Evolutionary conservation across 2,888 invertebrate species (phyloP).

Genomic region (Antitype chi): DNA sequence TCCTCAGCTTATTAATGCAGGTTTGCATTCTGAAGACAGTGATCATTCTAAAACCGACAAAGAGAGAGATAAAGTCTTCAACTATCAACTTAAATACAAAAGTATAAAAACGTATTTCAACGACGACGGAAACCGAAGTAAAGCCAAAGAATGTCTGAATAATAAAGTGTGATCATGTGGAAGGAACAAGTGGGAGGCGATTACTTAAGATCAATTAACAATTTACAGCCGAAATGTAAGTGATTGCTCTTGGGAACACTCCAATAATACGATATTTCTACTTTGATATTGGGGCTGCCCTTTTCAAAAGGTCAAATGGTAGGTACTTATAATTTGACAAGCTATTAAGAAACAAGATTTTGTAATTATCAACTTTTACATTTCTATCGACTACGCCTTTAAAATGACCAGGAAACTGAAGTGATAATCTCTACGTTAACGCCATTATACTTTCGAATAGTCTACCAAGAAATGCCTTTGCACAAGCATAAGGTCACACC

Average conservation of each 20-base stretch:
- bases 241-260: constrained; percentile 48
- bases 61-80: not conserved
- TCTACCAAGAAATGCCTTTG: not conserved
- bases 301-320: constrained; percentile 25
- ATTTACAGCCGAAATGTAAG: constrained; percentile 38
- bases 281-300: constrained; percentile 28
- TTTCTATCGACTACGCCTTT: not conserved
- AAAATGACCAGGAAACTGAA: not conserved
- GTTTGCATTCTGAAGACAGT: not conserved
- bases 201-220: constrained; percentile 56
- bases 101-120: not conserved
- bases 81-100: constrained; percentile 12
- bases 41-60: not conserved
- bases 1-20: not conserved
- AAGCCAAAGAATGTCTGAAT: constrained; percentile 16
- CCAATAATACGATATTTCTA: constrained; percentile 27
- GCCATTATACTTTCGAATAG: not conserved
- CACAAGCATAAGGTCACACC: not conserved
- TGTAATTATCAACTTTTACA: not conserved
- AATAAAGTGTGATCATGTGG: constrained; percentile 44
- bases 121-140: not conserved
- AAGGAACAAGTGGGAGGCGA: constrained; percentile 32
- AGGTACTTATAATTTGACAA: constrained; percentile 29
- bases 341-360: constrained; percentile 9
- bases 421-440: not conserved